These are phyloP conservation scores for Icerya purchasi DNA, from an alignment of 2,888 invertebrate genomes.

Conservation along the genomic window DNA sequence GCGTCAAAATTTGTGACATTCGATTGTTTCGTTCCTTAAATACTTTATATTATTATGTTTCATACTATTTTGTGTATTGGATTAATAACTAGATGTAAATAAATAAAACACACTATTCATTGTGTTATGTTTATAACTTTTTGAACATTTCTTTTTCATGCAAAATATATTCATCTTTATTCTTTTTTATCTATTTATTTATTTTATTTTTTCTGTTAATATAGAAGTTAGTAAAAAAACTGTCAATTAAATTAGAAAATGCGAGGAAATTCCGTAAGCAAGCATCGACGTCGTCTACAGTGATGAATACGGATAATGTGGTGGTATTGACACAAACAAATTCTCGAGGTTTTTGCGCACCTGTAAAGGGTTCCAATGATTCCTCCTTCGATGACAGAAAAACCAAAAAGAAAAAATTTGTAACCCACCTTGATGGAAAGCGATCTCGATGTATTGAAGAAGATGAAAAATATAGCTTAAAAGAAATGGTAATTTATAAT, in stretches of 20 bases:
- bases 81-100: too few species aligned
- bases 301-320: slow-evolving; percentile 27
- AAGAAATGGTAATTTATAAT: slow-evolving; percentile 59
- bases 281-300: slow-evolving; percentile 14
- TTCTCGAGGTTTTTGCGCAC: slow-evolving; percentile 42
- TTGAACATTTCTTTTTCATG: too few species aligned
- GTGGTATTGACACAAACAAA: slow-evolving; percentile 48
- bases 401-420: slow-evolving; percentile 33
- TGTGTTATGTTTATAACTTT: too few species aligned
- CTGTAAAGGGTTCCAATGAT: slow-evolving; percentile 27
- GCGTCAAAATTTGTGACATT: too few species aligned
- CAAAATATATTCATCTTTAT: too few species aligned
- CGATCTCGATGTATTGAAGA: slow-evolving; percentile 67
- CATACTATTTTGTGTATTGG: too few species aligned
- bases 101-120: too few species aligned
- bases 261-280: slow-evolving; percentile 31
- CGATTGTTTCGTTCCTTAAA: too few species aligned
- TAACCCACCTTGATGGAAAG: slow-evolving; percentile 46
- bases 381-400: slow-evolving; percentile 24
- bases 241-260: slow-evolving; percentile 50
- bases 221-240: slow-evolving; percentile 37
- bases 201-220: slow-evolving; percentile 13
- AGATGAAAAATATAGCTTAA: slow-evolving; percentile 68
- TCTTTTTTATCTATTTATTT: too few species aligned
- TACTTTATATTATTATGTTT: too few species aligned